Percentiles rank a stretch among this genome's conserved stretches.
These are phyloP conservation scores for Chroicocephalus ridibundus DNA, from an alignment of 2,113 vertebrate species.

Conservation along the genomic window DNA sequence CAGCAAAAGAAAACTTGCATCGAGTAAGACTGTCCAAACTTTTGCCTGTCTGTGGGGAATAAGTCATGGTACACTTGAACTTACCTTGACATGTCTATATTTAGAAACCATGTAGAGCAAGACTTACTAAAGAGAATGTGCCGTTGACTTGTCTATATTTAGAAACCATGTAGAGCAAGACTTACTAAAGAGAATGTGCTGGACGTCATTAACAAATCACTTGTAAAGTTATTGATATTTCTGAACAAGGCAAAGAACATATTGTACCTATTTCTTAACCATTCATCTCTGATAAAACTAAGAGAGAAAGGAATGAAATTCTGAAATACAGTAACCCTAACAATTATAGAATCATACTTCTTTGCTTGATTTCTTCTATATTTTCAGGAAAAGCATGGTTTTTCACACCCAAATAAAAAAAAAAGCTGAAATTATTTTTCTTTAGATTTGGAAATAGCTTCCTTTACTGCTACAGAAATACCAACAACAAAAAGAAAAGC, in stretches of 20 bases:
- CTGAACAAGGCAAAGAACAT: not conserved
- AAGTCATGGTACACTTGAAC: not conserved
- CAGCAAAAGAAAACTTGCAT: not conserved
- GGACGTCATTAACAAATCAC: not conserved
- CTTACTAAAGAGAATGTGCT: not conserved
- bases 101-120: not conserved
- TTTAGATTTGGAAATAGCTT: not conserved
- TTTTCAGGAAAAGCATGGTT: not conserved
- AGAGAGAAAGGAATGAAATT: not conserved
- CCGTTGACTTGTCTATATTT: not conserved
- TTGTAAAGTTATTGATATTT: conserved; percentile 3
- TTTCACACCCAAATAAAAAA: not conserved
- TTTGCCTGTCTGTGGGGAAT: not conserved
- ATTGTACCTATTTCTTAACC: not conserved
- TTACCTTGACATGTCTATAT: not conserved
- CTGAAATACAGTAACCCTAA: not conserved
- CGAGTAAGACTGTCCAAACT: not conserved
- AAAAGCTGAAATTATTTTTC: not conserved
- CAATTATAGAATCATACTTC: not conserved
- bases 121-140: not conserved
- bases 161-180: not conserved
- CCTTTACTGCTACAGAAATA: not conserved
- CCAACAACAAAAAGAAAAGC: not conserved
- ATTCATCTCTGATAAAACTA: not conserved
- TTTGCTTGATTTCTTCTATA: not conserved